Conservation (phyloP, 2,113 vertebrate genomes). For the Hemiscyllium ocellatum region DNA sequence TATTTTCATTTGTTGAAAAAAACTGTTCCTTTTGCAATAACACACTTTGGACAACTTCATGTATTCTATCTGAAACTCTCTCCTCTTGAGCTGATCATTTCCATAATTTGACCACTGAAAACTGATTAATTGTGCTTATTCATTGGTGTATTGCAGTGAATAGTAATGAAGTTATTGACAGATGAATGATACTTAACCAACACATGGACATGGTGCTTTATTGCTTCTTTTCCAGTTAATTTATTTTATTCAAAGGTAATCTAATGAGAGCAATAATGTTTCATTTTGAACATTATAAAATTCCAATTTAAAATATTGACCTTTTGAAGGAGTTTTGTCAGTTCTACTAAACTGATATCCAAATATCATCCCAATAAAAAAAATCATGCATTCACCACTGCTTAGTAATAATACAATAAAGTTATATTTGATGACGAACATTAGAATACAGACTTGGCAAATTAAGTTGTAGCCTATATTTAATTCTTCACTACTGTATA, state of each 20-base stretch:
- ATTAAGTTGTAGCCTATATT: neutral
- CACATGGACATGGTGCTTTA: neutral
- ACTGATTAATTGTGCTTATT: neutral
- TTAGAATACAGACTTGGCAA: neutral
- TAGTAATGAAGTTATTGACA: neutral
- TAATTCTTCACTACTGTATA: neutral
- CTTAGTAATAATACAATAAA: neutral
- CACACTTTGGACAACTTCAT: neutral
- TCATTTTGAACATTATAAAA: neutral
- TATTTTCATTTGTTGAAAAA: neutral
- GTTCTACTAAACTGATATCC: neutral
- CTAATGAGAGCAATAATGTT: neutral
- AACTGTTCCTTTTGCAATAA: neutral
- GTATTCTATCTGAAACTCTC: neutral
- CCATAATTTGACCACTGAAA: neutral
- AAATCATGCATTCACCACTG: neutral
- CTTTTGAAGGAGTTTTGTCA: neutral
- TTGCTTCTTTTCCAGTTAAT: neutral
- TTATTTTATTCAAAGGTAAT: neutral
- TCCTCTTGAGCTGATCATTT: neutral
- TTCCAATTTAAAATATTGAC: neutral
- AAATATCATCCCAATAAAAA: neutral
- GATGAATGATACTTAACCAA: neutral
- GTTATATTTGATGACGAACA: neutral
- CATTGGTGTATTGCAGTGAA: neutral